These are phyloP conservation scores for Premnoplex brunnescens DNA, from an alignment of 2,797 vertebrate species.

Conservation along the genomic window DNA sequence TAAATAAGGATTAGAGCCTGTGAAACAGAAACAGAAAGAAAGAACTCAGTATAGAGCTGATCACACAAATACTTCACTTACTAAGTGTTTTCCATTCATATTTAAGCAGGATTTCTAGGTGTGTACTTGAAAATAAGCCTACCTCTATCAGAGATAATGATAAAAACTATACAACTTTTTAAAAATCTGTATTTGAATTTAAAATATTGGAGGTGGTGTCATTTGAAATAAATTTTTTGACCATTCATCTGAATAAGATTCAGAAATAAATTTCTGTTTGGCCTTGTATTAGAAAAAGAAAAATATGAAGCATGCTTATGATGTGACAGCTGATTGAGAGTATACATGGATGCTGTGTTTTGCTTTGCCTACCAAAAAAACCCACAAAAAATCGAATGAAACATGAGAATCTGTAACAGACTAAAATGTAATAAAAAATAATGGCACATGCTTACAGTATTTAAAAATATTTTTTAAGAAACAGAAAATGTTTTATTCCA, in stretches of 20 bases:
- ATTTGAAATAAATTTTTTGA: neutral
- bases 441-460: neutral
- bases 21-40: conserved; percentile 58
- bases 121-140: neutral
- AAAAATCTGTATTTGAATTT: neutral
- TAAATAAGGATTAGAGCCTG: conserved; percentile 38
- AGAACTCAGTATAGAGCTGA: neutral
- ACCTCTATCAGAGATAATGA: neutral
- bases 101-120: neutral
- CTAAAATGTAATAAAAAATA: conserved; percentile 1
- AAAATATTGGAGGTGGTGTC: neutral
- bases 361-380: accelerated
- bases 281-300: neutral
- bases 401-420: neutral
- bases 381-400: neutral
- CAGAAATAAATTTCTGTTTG: neutral
- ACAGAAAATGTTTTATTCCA: neutral
- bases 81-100: neutral
- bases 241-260: neutral
- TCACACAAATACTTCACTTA: conserved; percentile 8
- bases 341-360: neutral
- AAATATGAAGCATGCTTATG: neutral
- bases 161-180: neutral
- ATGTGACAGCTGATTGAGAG: neutral
- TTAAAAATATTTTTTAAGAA: neutral